Base-by-base conservation (phyloP, 2,888 invertebrate species). In the Diaperis boleti region DNA sequence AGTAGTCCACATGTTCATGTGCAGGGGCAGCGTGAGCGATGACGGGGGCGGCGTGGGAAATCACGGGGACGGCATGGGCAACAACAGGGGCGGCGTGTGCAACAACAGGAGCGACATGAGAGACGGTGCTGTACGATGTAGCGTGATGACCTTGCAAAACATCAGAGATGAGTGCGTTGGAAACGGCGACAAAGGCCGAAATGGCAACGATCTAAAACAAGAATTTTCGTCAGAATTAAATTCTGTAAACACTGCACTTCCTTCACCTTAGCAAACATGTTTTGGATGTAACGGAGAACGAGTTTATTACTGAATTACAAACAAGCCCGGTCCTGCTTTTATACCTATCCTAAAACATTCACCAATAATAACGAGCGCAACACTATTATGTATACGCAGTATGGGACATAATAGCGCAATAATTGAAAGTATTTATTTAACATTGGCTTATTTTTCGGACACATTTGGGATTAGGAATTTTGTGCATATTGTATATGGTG, bases 131-230 rank as follows among this genome's bases (percentile, higher is more conserved):
- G 45, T 54, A 60, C 7, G 60, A 60, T 6, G 60, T 33, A 17
- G 60, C 60, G 20, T 35, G 33, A 17, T 59, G 50, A 6, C 59
- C 56, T 7, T 33, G 33, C 13, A 45, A 22, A 13, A 45, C 44
- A 26, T 56, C 49, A 14, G 79, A 71, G 81, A 69, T 85, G 69
- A 83, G 84, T 74, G 83, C 85, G 44, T 55, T 82, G 20, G 82
- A 78, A 39, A 83, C 80, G 70, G 65, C 81, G 75, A 61, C 81
- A 62, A 78, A 65, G 57, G 77, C 78, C 71, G 78, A 63, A 41
- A 81, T 22, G 56, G 76, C 70, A 47, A 80, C 56, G 60, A 78
- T 64, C 82, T 73, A 50, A 26, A 68, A 69, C 11, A 41, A 59
- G 10, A 37, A 29, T 54, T 49, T 54, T 7, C 2, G 20, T 11